A percentile compares a stretch with the other conserved stretches of the same genome.
These are phyloP conservation scores for Perca fluviatilis DNA, from an alignment of 2,113 vertebrate species.

Conservation along the genomic window DNA sequence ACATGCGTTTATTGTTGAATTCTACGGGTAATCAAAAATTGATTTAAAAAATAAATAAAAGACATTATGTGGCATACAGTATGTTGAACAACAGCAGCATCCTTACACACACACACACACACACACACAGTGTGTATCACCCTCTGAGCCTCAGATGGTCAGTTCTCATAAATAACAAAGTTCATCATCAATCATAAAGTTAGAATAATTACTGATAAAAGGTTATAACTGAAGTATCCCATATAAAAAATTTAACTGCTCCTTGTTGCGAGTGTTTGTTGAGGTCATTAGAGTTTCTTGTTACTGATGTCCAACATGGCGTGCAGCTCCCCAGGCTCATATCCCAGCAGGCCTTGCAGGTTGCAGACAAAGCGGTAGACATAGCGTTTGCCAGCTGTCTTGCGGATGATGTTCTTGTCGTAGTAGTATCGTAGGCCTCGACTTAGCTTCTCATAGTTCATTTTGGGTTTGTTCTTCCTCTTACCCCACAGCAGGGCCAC, in stretches of 20 bases:
- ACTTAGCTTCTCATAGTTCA: conserved; percentile 83
- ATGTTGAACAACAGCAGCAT: background rate
- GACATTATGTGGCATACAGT: background rate
- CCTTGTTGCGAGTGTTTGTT: background rate
- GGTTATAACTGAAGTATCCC: background rate
- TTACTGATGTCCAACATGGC: conserved; percentile 68
- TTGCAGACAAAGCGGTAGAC: conserved; percentile 82
- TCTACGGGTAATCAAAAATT: too few species aligned
- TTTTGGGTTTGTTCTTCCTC: conserved; percentile 83
- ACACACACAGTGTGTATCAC: background rate
- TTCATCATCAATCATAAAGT: too few species aligned
- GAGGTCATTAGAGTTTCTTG: conserved; percentile 27
- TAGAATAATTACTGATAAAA: background rate
- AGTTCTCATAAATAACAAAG: background rate
- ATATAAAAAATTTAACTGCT: background rate
- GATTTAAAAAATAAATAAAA: too few species aligned
- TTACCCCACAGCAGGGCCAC: conserved; percentile 81
- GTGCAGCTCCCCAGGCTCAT: conserved; percentile 76
- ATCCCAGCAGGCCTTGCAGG: conserved; percentile 83
- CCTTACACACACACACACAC: background rate
- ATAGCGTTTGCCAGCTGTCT: conserved; percentile 81
- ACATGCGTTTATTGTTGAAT: too few species aligned
- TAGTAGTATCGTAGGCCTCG: conserved; percentile 83
- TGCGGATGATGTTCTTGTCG: conserved; percentile 85
- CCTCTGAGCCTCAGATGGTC: background rate